Base-by-base conservation (phyloP, 2,888 invertebrate genomes). In the Formica aserva region DNA sequence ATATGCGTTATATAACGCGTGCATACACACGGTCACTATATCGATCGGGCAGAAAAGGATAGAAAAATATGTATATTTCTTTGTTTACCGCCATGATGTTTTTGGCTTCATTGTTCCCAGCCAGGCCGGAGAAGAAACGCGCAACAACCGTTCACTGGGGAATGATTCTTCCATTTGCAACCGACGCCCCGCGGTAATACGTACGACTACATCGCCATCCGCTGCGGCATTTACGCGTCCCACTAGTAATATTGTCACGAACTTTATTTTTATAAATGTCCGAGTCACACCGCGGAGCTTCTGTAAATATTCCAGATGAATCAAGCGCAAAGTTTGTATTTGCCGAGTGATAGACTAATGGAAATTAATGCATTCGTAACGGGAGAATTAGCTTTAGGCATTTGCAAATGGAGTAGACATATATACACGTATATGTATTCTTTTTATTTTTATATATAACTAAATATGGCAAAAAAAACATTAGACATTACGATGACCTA, bases 61-160 rank as follows among this genome's bases (percentile, higher is more conserved):
- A 65, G 80, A 29, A 26, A 69, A 22, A 18, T 72, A 52, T 8
- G 60, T 78, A 69, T 55, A 71, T 63, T 66, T 86, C 83, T 84
- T 83, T 89, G 78, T 86, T 89, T 83, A 86, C 57, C 71, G 74
- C 45, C 45, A 38, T 52, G 62, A 72, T 57, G 57, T 63, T 78
- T 66, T 82, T 45, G 82, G 71, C 52, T 45, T 62, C 60, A 48
- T 69, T 62, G 80, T 41, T 29, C n/a, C 29, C 52, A 66, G 26
- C 35, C 67, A 35, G 38, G n/a, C 22, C 72, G 22, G 18, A 22
- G 22, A 76, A 83, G 62, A 69, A 76, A 66, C 41, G 62, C 29
- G 52, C n/a, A n/a, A 52, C n/a, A 52, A 22, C 11, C 22, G 57
- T 32, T 60, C 76, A 57, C 35, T 35, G 11, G 38, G 63, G 75